Conservation (phyloP, 2,113 vertebrate genomes). For the Ranitomeya variabilis region DNA sequence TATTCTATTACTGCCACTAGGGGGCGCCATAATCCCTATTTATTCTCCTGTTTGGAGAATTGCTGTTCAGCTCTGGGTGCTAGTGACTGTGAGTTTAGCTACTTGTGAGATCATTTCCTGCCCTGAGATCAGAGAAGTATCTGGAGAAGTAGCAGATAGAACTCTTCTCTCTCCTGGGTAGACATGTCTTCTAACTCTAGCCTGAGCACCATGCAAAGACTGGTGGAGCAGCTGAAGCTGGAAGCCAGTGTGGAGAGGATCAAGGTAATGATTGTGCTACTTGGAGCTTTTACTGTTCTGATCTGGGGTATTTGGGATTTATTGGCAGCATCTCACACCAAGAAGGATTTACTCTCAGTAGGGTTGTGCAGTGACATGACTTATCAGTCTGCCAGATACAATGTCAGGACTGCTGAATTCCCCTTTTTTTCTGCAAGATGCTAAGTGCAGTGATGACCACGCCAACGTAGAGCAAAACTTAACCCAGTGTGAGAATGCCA, state of each 20-base stretch:
- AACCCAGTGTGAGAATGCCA: too few species aligned
- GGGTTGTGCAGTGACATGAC: background rate
- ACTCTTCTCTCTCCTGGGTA: accelerated
- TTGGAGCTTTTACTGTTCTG: background rate
- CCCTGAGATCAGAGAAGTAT: slow-evolving; percentile 30
- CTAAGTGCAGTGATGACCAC: background rate
- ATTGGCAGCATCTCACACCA: background rate
- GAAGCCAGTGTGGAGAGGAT: slow-evolving; percentile 90
- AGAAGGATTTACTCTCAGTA: too few species aligned
- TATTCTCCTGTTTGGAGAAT: background rate
- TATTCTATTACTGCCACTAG: background rate
- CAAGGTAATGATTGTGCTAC: slow-evolving; percentile 72
- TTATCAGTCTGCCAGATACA: background rate
- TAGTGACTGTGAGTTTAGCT: slow-evolving; percentile 36
- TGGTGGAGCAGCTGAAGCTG: slow-evolving; percentile 89
- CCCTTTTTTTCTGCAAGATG: background rate
- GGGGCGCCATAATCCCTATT: background rate
- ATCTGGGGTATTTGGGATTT: background rate
- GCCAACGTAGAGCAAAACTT: too few species aligned
- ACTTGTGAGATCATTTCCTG: slow-evolving; percentile 59
- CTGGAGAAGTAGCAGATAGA: background rate
- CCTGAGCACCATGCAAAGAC: slow-evolving; percentile 79
- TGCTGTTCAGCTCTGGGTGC: slow-evolving; percentile 12
- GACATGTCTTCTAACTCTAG: slow-evolving; percentile 85
- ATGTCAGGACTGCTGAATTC: background rate